A percentile compares a stretch with the other conserved stretches of the same genome.
phyloP scores from a whole-genome alignment of 2,888 invertebrate genomes.

The Phorcus lineatus region DNA sequence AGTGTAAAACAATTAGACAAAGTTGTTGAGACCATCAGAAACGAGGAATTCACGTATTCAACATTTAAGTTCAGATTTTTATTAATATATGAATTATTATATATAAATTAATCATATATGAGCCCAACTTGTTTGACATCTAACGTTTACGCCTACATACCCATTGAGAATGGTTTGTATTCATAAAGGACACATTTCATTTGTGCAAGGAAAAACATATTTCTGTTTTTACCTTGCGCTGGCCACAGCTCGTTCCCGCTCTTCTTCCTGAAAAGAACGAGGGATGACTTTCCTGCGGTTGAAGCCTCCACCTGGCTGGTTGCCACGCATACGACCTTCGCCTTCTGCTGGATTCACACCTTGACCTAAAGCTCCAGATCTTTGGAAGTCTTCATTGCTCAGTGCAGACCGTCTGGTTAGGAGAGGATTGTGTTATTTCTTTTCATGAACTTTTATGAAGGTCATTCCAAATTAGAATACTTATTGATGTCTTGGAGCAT shows the following conservation, averaged over 20 bases:
- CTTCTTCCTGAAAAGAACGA: constrained; percentile 67
- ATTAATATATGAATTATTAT: too few species aligned
- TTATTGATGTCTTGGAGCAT: too few species aligned
- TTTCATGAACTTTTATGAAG: neutral
- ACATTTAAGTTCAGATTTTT: too few species aligned
- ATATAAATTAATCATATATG: too few species aligned
- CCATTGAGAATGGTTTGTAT: too few species aligned
- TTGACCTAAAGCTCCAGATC: constrained; percentile 48
- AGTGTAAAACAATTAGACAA: too few species aligned
- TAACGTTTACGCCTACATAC: too few species aligned
- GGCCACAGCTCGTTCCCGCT: constrained; percentile 68
- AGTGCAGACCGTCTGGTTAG: constrained; percentile 35
- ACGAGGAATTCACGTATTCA: too few species aligned
- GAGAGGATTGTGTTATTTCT: neutral
- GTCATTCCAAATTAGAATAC: too few species aligned
- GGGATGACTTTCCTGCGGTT: constrained; percentile 55
- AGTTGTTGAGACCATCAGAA: too few species aligned
- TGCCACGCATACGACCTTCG: constrained; percentile 45
- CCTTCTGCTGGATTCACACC: constrained; percentile 64
- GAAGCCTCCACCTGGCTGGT: constrained; percentile 47
- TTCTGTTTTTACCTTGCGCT: constrained; percentile 59
- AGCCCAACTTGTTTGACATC: too few species aligned
- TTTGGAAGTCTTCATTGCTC: constrained; percentile 36
- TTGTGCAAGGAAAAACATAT: neutral
- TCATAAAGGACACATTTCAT: too few species aligned